Base-by-base conservation (phyloP, 2,113 vertebrate genomes). In the Triplophysa tibetana region DNA sequence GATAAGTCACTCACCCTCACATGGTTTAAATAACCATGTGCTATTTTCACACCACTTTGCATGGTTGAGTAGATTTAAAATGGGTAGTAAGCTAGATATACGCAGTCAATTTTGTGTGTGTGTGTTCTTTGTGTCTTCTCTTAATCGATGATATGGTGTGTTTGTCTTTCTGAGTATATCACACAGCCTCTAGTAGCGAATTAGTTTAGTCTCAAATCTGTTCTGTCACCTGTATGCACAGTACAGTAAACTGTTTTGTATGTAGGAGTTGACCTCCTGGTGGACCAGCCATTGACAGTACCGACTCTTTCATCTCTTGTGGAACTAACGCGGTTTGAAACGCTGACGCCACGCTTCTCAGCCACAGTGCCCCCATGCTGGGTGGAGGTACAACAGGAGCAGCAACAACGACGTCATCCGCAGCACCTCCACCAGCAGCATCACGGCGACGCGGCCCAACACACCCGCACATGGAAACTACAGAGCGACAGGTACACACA, bases 301-400 rank as follows among this genome's bases (percentile, higher is more conserved):
- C 97, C 98, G 89, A 95, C 92, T 19, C 87, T 99, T 89, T 97
- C 95, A 1, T 97, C 96, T 3, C 87, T 99, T 78, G 96, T 99
- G 85, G 98, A 99, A 88, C 92, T 99, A 84, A 99, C 97, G 0
- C 96, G 96, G 75, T 99, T 99, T 77, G 98, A 99, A 91, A 99
- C 98, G 5, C 83, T 99, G 88, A 99, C 96, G 0, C 98, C 98
- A 0, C 94, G 98, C 17, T 99, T 99, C 90, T 98, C 97, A 13
- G 98, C 98, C 76, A 99, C 98, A 1, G 97, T 99, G 81, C 98
- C 98, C 9, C 98, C 97, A 0, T 99, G 97, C 79, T 99, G 98
- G 98, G 96, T 96, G 56, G 98, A 99, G 88, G 97, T 99, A 0
- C 98, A 99, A 79, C 98, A 99, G 85, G 98, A 99, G 86, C 98